phyloP scores from a whole-genome alignment of 2,797 vertebrate species.

The Gorsachius magnificus region DNA sequence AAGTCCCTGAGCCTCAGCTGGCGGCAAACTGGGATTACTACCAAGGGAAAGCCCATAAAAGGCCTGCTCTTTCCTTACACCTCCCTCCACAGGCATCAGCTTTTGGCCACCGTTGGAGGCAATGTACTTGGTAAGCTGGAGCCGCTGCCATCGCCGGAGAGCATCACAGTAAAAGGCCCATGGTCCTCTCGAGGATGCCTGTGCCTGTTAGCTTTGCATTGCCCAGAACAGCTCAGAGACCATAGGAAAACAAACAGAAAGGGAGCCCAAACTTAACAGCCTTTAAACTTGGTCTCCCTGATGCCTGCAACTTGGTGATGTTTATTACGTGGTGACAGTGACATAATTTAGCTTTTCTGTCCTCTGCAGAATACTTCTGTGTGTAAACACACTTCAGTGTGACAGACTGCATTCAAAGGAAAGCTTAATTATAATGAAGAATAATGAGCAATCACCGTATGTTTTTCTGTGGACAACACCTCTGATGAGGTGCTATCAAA shows the following conservation, averaged over 20 bases:
- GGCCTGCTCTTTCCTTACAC: not conserved
- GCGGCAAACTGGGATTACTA: not conserved
- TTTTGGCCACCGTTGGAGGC: not conserved
- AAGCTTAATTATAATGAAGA: not conserved
- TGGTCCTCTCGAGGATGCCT: rapidly evolving
- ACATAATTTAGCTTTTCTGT: not conserved
- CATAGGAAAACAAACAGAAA: not conserved
- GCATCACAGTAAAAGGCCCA: not conserved
- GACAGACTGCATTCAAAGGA: not conserved
- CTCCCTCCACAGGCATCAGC: not conserved
- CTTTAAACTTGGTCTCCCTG: not conserved
- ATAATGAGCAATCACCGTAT: not conserved
- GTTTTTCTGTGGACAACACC: not conserved
- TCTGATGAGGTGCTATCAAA: not conserved
- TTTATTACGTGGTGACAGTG: not conserved
- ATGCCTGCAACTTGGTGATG: not conserved
- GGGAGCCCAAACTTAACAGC: not conserved
- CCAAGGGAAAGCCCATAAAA: not conserved
- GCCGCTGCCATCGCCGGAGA: not conserved
- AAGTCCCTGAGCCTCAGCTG: not conserved
- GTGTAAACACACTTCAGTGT: not conserved
- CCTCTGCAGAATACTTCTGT: not conserved
- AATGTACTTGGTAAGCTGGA: not conserved
- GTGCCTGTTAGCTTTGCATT: not conserved
- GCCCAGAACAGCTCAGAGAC: not conserved